Conservation (phyloP, 2,888 invertebrate genomes). For the Periphyllus acericola region DNA sequence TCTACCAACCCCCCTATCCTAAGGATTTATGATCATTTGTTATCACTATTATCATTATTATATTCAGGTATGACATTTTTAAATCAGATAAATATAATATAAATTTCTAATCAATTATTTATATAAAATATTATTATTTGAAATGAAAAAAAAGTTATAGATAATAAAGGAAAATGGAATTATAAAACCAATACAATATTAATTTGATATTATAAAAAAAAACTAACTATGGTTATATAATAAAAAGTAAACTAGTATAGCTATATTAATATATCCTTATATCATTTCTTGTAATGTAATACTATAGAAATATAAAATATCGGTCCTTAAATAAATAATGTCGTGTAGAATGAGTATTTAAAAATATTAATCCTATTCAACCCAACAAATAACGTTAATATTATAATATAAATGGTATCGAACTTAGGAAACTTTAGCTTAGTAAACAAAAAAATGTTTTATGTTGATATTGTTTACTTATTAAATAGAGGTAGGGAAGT, state of each 20-base stretch:
- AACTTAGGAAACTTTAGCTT: slow-evolving; percentile 27
- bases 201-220: not conserved
- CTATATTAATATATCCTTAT: not conserved
- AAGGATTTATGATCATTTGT: slow-evolving; percentile 26
- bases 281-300: not conserved
- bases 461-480: slow-evolving; percentile 31
- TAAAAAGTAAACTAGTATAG: not conserved
- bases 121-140: not conserved
- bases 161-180: not conserved
- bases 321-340: not conserved
- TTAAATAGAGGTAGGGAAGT: slow-evolving; percentile 2
- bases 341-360: not conserved
- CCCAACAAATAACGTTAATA: not conserved
- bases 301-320: not conserved
- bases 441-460: slow-evolving; percentile 10
- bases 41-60: not conserved
- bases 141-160: not conserved
- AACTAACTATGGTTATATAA: not conserved
- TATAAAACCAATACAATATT: not conserved
- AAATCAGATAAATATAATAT: too few relatives aligned
- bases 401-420: not conserved
- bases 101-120: too few relatives aligned
- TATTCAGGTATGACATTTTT: too few relatives aligned
- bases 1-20: too few relatives aligned
- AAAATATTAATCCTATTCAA: not conserved